Base-by-base conservation (phyloP, 2,113 vertebrate species). In the Dromas ardeola region DNA sequence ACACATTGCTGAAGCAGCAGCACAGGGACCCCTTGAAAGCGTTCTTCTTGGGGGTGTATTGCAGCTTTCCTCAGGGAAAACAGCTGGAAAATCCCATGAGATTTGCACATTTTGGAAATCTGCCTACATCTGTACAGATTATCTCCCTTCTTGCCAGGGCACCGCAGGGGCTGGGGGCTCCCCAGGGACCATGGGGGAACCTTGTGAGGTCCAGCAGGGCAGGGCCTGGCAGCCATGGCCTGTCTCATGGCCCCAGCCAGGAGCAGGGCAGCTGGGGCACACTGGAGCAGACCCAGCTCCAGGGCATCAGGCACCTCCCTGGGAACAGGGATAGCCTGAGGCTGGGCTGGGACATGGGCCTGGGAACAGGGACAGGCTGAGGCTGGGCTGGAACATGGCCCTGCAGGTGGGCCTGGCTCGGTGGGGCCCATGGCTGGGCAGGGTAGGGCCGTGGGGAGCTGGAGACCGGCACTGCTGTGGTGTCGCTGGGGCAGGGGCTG, bases 11-110 rank as follows among this genome's bases (percentile, higher is more conserved):
- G 30, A 73, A 69, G 50, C 0, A 0, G 34, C 50, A 92, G 43
- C 27, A 42, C 11, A 71, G 53, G 47, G 7, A 67, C 2, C 1
- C 23, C 20, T 81, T 5, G 6, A n/a, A 86, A 91, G 14, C 3
- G 0, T 29, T 15, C 23, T 43, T 21, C n/a, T 55, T 1, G 1
- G 27, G 27, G 27, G 1, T 53, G 6, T 66, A 23, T 15, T 83
- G 18, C 42, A 74, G 26, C 30, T 66, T 85, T 50, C 47, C 56
- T 66, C 42, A 40, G 18, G 15, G 55, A 50, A 72, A 81, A 81
- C 22, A 36, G 13, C 10, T 77, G 38, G 63, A 77, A 92, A 94
- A 65, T 81, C 25, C 50, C 52, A 11, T 47, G 25, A 15, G 11
- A 34, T 74, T 15, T 61, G 59, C 20, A 7, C 12, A 22, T 34